These are phyloP conservation scores for Phorcus lineatus DNA, from an alignment of 2,888 invertebrate species.

Conservation along the genomic window DNA sequence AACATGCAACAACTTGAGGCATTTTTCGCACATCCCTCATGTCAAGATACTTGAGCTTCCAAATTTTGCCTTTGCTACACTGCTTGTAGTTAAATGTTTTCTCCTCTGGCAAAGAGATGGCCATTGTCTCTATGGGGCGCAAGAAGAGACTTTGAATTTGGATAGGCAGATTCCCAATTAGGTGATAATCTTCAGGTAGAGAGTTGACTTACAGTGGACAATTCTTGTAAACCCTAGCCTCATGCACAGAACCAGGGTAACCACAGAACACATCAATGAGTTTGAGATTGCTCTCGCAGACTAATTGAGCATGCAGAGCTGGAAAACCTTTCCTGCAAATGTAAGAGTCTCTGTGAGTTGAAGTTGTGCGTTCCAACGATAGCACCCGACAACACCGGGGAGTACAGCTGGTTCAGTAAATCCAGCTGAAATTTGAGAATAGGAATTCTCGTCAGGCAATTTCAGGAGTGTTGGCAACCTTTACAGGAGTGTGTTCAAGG, in stretches of 20 bases:
- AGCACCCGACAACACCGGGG: constrained; percentile 32
- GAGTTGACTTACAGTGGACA: neutral
- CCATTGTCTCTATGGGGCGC: constrained; percentile 37
- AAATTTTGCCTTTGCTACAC: constrained; percentile 31
- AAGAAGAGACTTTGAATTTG: constrained; percentile 14
- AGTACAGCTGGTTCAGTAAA: constrained; percentile 22
- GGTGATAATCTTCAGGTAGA: constrained; percentile 23
- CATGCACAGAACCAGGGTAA: constrained; percentile 27
- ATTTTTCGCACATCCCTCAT: neutral
- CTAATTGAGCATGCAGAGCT: neutral
- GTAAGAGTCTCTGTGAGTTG: constrained; percentile 29
- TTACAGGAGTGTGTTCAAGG: neutral
- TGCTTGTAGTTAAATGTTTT: constrained; percentile 29
- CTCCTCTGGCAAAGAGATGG: constrained; percentile 13
- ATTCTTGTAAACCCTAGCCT: constrained; percentile 22
- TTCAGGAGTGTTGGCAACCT: neutral
- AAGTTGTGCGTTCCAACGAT: constrained; percentile 37
- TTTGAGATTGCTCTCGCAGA: neutral
- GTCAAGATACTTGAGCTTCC: neutral
- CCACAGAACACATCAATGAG: constrained; percentile 15
- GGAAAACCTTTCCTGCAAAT: constrained; percentile 23
- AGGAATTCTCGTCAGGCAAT: no score
- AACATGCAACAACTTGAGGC: neutral
- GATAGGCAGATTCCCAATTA: constrained; percentile 38
- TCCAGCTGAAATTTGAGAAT: no score